These are phyloP conservation scores for Tarsius wallacei DNA, from an alignment of 2,797 vertebrate genomes.

Conservation along the genomic window DNA sequence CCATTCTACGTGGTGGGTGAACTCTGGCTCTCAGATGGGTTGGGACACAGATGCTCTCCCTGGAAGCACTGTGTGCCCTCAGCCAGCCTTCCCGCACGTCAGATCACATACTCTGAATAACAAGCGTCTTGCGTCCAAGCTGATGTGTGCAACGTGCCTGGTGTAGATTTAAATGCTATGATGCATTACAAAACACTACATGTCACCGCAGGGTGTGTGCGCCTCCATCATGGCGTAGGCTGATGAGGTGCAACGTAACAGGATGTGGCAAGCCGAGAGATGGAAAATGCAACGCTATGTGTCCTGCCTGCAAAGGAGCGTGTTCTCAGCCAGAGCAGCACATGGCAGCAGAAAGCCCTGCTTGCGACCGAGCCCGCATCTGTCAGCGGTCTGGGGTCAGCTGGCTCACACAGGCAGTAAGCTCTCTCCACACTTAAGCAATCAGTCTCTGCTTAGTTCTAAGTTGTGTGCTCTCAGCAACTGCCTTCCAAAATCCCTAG, in stretches of 20 bases:
- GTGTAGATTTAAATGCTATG: constrained; percentile 68
- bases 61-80: background rate
- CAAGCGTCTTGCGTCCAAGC: background rate
- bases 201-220: constrained; percentile 61
- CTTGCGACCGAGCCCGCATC: background rate
- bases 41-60: constrained; percentile 36
- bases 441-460: background rate
- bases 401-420: background rate
- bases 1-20: background rate
- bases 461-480: constrained; percentile 26
- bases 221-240: constrained; percentile 50
- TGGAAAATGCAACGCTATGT: background rate
- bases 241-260: constrained; percentile 81
- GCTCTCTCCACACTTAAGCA: constrained; percentile 60
- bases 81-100: constrained; percentile 30
- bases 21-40: background rate
- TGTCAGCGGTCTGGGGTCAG: background rate
- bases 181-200: constrained; percentile 67
- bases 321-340: constrained; percentile 63
- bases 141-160: constrained; percentile 48
- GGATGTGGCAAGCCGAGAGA: constrained; percentile 74
- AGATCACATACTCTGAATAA: constrained; percentile 69
- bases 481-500: constrained; percentile 39
- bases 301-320: constrained; percentile 54
- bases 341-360: background rate